Base-by-base conservation (phyloP, 2,888 invertebrate species). In the Pheosia gnoma region DNA sequence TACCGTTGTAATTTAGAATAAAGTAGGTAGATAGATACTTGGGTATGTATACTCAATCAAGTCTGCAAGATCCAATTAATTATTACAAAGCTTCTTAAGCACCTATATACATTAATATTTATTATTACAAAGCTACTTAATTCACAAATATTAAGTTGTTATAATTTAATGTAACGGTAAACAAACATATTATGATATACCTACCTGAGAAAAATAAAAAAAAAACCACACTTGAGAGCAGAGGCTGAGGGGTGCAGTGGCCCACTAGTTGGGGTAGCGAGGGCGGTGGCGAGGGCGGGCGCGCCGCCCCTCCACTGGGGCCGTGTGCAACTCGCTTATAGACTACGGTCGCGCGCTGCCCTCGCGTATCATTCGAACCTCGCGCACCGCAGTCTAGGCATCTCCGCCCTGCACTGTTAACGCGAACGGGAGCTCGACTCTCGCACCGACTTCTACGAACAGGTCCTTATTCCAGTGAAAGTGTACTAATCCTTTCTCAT, bases 331-430 rank as follows among this genome's bases (percentile, higher is more conserved):
- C 85, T 71, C 81, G 85, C 86, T 80, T 81, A 94, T 92, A 93
- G 93, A 94, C 94, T 94, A 94, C 87, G 86, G 82, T 90, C 81
- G 89, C 85, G 70, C 83, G 76, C 73, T 88, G 91, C 89, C 89
- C 90, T 89, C 87, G 86, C 90, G 89, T 90, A 91, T 83, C 94
- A 94, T 89, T 94, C 93, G 93, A 93, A 90, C 90, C 87, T 90
- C 90, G 91, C 92, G 93, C 89, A 89, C 87, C 89, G 80, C 93
- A 93, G 94, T 93, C 89, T 89, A 71, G 92, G 93, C 91, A 92
- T 74, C 87, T 80, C 78, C 84, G 91, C 89, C 91, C 88, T 86
- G 88, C 77, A 91, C 91, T 90, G 88, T 86, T 89, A 71, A 92
- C 93, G 93, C 91, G 93, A 87, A 82, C 90, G 93, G 84, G 93